These are phyloP conservation scores for Marmota flaviventris DNA, from an alignment of 2,113 vertebrate genomes.

Conservation along the genomic window DNA sequence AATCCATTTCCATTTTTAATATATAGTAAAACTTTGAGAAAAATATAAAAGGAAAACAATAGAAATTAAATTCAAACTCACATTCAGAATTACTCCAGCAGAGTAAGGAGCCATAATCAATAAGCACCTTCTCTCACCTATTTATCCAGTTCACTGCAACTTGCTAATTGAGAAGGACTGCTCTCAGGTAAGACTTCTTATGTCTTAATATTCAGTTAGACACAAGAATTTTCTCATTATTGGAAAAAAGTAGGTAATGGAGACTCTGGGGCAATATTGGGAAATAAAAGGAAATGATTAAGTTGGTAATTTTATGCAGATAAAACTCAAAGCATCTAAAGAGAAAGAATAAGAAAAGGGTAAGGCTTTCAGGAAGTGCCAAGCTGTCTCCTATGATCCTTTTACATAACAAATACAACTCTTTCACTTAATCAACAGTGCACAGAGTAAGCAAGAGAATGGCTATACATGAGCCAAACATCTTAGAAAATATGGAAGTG, in stretches of 20 bases:
- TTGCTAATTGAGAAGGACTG: neutral
- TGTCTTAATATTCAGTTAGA: neutral
- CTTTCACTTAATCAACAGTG: conserved; percentile 69
- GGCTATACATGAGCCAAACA: conserved; percentile 32
- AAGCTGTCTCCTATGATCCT: conserved; percentile 53
- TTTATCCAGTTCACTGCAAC: conserved; percentile 31
- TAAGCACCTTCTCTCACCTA: conserved; percentile 3
- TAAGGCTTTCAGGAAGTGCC: conserved; percentile 19
- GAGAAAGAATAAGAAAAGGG: conserved; percentile 17
- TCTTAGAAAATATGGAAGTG: conserved; percentile 39
- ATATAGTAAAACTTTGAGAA: conserved; percentile 21
- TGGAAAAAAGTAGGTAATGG: conserved; percentile 42
- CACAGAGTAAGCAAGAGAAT: neutral
- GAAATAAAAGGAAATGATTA: conserved; percentile 62
- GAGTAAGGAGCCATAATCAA: conserved; percentile 49
- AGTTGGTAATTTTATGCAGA: conserved; percentile 50
- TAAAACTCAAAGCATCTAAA: conserved; percentile 68
- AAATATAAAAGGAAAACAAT: conserved; percentile 2
- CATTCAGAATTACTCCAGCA: conserved; percentile 40
- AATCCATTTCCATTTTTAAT: conserved; percentile 2
- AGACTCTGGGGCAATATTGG: neutral
- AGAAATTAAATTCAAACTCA: conserved; percentile 55
- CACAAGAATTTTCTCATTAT: conserved; percentile 50
- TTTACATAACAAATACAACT: conserved; percentile 58
- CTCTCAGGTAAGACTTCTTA: conserved; percentile 39